phyloP scores from a whole-genome alignment of 2,888 invertebrate species.

The Anarsia innoxiella region DNA sequence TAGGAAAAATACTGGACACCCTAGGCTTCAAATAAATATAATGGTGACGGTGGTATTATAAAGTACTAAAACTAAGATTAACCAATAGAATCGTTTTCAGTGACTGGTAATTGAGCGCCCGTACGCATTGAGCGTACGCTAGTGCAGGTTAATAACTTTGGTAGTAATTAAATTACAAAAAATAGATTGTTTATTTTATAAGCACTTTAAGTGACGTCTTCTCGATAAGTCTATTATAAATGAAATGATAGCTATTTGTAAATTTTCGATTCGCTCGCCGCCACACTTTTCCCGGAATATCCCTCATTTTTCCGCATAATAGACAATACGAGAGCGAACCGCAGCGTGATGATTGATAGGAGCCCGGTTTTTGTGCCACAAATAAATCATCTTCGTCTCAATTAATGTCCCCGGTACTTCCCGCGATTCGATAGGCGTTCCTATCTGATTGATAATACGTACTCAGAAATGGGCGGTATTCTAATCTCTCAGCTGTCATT shows the following conservation, averaged over 20 bases:
- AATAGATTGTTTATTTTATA: no score
- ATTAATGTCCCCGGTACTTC: constrained; percentile 35
- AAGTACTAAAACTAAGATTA: no score
- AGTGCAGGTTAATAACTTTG: no score
- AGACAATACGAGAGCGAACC: constrained; percentile 24
- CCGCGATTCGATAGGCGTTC: constrained; percentile 29
- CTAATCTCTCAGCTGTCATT: constrained; percentile 14
- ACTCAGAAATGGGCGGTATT: constrained; percentile 16
- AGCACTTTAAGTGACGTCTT: no score
- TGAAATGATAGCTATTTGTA: no score
- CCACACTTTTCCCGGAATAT: constrained; percentile 15
- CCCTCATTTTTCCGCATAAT: constrained; percentile 19
- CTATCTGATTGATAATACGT: constrained; percentile 30
- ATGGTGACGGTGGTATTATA: constrained; percentile 14
- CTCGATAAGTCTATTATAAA: no score
- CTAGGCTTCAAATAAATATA: constrained; percentile 31
- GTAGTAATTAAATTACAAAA: no score
- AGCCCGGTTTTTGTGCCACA: constrained; percentile 29
- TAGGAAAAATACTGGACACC: no score
- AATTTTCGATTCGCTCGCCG: constrained; percentile 6
- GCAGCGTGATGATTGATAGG: constrained; percentile 32
- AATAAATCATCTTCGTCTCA: constrained; percentile 41
- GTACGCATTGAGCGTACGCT: no score
- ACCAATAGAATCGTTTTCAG: no score
- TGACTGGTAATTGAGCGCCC: no score